Evolutionary conservation across 2,113 vertebrate species (phyloP).

Genomic region (Scomber colias): DNA sequence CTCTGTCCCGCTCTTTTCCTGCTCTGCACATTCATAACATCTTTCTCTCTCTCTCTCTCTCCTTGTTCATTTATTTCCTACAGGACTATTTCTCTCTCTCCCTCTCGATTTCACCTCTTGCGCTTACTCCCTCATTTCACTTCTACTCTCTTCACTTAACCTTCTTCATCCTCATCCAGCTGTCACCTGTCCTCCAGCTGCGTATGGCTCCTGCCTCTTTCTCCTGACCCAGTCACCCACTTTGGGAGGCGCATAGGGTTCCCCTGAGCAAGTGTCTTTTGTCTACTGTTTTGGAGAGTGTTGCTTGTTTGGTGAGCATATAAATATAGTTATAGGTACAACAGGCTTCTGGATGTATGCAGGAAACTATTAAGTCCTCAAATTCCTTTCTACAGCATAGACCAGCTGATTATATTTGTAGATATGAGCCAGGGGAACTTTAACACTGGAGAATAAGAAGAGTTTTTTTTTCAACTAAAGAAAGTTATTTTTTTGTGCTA

Average conservation of each 20-base stretch:
- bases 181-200: conserved; percentile 43
- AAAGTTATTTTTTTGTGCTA: neutral
- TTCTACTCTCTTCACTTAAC: conserved; percentile 46
- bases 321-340: neutral
- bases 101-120: conserved; percentile 23
- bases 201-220: conserved; percentile 7
- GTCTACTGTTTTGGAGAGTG: too few species aligned
- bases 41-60: conserved; percentile 8
- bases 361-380: neutral
- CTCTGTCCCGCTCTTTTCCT: conserved; percentile 29
- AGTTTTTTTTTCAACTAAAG: too few species aligned
- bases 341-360: neutral
- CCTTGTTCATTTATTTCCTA: neutral
- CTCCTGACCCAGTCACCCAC: conserved; percentile 44
- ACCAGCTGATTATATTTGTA: neutral
- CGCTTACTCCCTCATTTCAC: conserved; percentile 25
- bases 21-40: conserved; percentile 34
- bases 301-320: too few species aligned
- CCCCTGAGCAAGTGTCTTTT: conserved; percentile 6
- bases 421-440: too few species aligned
- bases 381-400: neutral
- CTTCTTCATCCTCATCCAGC: conserved; percentile 40
- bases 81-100: neutral
- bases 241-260: conserved; percentile 18
- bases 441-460: too few species aligned